These are phyloP conservation scores for Phortica okadai DNA, from an alignment of 2,888 invertebrate species.

Conservation along the genomic window DNA sequence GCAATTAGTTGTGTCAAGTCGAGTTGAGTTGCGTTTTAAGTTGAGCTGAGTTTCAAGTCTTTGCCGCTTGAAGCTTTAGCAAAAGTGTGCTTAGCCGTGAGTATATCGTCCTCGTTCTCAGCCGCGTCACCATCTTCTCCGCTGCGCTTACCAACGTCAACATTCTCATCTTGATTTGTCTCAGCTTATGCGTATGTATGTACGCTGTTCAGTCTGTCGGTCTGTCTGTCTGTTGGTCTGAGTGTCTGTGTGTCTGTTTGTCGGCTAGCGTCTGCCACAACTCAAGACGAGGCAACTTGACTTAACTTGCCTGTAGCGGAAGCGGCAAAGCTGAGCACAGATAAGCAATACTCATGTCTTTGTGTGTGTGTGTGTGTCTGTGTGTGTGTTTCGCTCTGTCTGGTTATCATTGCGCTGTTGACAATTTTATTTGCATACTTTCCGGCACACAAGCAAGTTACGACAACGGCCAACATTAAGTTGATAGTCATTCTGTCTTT, in stretches of 20 bases:
- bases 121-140: not conserved
- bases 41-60: not conserved
- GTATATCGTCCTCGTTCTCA: no score
- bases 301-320: conserved; percentile 1
- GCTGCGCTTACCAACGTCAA: no score
- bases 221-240: not conserved
- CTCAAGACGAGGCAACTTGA: not conserved
- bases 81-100: not conserved
- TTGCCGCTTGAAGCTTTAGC: conserved; percentile 9
- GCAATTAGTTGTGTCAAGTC: not conserved
- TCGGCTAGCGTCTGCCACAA: not conserved
- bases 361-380: not conserved
- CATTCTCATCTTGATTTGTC: not conserved
- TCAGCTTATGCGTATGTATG: conserved; percentile 19
- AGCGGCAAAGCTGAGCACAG: conserved; percentile 6
- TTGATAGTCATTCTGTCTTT: not conserved
- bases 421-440: conserved; percentile 57
- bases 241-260: conserved; percentile 11
- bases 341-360: conserved; percentile 10
- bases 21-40: not conserved
- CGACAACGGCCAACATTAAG: conserved; percentile 4
- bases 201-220: no score
- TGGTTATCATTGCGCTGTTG: conserved; percentile 42
- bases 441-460: conserved; percentile 36
- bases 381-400: not conserved